A percentile compares a stretch with the other conserved stretches of the same genome.
These are phyloP conservation scores for Beris morrisii DNA, from an alignment of 2,888 invertebrate genomes.

Conservation along the genomic window DNA sequence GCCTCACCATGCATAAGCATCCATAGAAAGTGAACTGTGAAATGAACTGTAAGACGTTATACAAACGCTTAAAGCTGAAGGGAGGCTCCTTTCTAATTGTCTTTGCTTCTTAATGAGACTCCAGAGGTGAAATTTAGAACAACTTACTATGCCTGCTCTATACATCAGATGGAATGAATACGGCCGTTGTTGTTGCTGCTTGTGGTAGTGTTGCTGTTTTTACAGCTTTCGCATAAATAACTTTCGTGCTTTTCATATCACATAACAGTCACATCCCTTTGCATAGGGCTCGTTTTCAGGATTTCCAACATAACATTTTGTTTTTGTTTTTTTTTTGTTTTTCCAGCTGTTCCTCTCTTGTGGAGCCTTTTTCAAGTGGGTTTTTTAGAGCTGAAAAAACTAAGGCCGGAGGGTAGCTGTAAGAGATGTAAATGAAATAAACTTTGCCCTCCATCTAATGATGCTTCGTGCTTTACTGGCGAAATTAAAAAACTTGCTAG, in stretches of 20 bases:
- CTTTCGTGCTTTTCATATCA: conserved; percentile 9
- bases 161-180: no score
- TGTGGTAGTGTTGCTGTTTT: no score
- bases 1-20: neutral
- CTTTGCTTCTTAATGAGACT: conserved; percentile 18
- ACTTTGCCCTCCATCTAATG: conserved; percentile 23
- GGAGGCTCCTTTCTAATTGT: conserved; percentile 20
- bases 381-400: conserved; percentile 2
- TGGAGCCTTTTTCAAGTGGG: conserved; percentile 15
- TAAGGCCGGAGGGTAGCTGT: neutral
- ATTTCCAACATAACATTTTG: neutral
- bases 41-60: conserved; percentile 22
- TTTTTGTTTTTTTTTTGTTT: neutral
- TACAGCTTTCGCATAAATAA: conserved; percentile 3
- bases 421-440: conserved; percentile 19
- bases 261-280: neutral
- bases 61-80: neutral
- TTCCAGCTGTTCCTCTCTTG: conserved; percentile 14
- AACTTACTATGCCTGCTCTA: neutral
- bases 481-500: conserved; percentile 13
- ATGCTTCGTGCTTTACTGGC: conserved; percentile 22
- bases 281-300: neutral
- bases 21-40: conserved; percentile 23
- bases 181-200: no score
- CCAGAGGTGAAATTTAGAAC: conserved; percentile 1